phyloP scores from a whole-genome alignment of 2,113 vertebrate species.

The Casuarius casuarius region DNA sequence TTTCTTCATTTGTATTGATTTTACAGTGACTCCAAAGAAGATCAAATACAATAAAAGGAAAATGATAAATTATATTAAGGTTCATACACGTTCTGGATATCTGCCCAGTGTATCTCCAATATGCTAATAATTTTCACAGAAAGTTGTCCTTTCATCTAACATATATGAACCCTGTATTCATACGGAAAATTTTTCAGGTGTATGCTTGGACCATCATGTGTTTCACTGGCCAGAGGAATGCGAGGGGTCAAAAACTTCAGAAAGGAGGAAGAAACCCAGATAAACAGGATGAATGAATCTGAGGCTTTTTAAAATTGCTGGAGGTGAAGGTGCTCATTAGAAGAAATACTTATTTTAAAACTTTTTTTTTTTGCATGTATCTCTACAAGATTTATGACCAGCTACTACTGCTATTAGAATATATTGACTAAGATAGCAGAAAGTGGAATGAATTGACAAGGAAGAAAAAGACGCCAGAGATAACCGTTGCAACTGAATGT shows the following conservation, averaged over 20 bases:
- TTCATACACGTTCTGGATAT: not conserved
- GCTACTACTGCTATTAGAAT: not conserved
- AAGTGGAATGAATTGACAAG: not conserved
- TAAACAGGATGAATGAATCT: not conserved
- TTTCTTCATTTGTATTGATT: not conserved
- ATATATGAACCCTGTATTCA: not conserved
- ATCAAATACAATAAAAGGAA: slow-evolving; percentile 1
- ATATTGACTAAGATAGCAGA: not conserved
- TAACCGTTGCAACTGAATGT: too few relatives aligned
- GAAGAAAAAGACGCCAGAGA: not conserved
- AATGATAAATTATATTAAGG: not conserved
- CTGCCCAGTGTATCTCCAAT: not conserved
- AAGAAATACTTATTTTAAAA: not conserved
- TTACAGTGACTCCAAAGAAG: not conserved
- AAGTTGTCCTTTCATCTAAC: not conserved
- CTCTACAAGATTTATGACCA: not conserved
- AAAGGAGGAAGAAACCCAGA: not conserved
- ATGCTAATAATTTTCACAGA: not conserved
- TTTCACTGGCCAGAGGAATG: not conserved
- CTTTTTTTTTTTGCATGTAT: not conserved
- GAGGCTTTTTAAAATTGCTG: not conserved
- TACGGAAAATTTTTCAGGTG: not conserved
- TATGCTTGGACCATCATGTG: not conserved
- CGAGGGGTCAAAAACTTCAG: not conserved
- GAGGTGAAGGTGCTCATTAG: not conserved